Evolutionary conservation across 35 echinoderm and acorn worm genomes (phyloP), one percentile per base, ranked within the genome.

Genomic region (Hemicentrotus pulcherrimus): DNA sequence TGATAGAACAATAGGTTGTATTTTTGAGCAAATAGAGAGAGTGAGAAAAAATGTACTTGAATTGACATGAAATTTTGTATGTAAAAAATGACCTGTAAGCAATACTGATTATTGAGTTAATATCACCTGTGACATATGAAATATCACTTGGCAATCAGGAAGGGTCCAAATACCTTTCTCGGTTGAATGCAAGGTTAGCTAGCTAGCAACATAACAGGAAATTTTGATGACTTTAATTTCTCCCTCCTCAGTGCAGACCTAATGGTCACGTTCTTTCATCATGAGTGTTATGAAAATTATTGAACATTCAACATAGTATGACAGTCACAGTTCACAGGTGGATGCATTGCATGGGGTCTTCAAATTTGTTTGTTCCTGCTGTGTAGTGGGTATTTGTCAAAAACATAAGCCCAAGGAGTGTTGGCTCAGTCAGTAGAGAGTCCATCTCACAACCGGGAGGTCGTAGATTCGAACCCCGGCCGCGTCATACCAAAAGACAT

Each of bases 171-270:
- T n/a, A 15, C 61, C 0, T 28, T 28, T 15, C 24, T 78, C 6
- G 5, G 65, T 28, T 78, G 65, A 78, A 55, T n/a, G 19, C 35
- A 41, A 41, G 35, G 19, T 22, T 78, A 28, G 61, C 5, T 70
- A 70, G 61, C 61, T 70, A 70, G 65, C 65, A 7, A 78, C 65
- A 78, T 78, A 78, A 78, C 65, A 78, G 65, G 65, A 78, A 78
- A 28, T 78, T 78, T 78, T 28, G 18, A 78, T 78, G 65, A 78
- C 65, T 28, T 78, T n/a, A 28, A 70, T 22, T 78, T 78, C 7
- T 18, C 19, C 28, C 65, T 18, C 28, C 65, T n/a, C 19, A 78
- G 65, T 22, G 6, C 65, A 28, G 19, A 78, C 65, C 5, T 28
- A 8, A 8, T 78, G 65, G 65, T 78, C 65, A 78, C 65, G 65